Base-by-base conservation (phyloP, 1,140 invertebrate genomes). In the Aricia agestis region DNA sequence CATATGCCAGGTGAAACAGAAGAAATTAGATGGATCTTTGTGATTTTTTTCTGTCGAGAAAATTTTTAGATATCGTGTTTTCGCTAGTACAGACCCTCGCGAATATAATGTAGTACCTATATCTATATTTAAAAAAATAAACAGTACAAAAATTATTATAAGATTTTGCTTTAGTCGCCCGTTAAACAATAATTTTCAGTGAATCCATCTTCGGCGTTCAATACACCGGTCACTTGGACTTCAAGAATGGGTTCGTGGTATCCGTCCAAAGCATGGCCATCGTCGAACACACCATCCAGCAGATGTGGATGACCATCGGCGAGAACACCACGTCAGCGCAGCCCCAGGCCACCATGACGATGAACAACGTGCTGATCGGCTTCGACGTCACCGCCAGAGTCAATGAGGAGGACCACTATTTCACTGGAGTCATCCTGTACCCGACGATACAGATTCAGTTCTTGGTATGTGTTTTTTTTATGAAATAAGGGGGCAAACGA, bases 171-270 rank as follows among this genome's bases (percentile, higher is more conserved):
- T n/a, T n/a, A n/a, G n/a, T n/a, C n/a, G n/a, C n/a, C n/a, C n/a
- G n/a, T n/a, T n/a, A n/a, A n/a, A n/a, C n/a, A n/a, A 67, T 65
- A 63, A 45, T 7, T 78, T 74, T 10, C 72, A 81, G 79, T 15
- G 76, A 81, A 52, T 69, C 25, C 7, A 67, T 81, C n/a, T 72
- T 79, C 18, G 74, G 74, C 1, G 18, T 59, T 32, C 59, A 32
- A 3, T 58, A 78, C 3, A 42, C 25, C 13, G 78, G 72, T 18
- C 69, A 57, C 0, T 67, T 78, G 1, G 57, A 69, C 2, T 76
- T 79, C 42, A 76, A 58, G 31, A 78, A 81, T 31, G 79, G 79
- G 9, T 81, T 79, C 11, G 72, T 81, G 0, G 65, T 76, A 11
- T 78, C 79, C 0, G 69, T 81, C 42, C 72, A 68, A 66, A 73